These are phyloP conservation scores for Atractosteus spatula DNA, from an alignment of 2,113 vertebrate genomes.

Conservation along the genomic window DNA sequence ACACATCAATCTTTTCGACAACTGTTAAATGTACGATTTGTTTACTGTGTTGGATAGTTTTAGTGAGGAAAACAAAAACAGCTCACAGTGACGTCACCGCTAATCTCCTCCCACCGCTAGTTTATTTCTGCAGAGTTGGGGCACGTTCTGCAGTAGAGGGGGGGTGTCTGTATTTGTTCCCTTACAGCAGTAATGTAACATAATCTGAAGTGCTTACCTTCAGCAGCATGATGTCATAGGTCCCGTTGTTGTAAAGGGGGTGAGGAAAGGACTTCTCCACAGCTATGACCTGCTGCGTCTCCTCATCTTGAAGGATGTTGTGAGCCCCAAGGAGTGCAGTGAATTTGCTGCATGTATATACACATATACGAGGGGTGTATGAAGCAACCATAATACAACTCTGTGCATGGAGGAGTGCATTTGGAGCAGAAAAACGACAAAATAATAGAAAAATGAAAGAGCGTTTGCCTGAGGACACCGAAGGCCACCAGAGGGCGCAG, in stretches of 20 bases:
- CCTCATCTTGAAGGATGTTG: neutral
- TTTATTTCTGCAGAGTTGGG: too few species aligned
- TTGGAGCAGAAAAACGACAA: neutral
- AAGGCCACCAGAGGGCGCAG: too few species aligned
- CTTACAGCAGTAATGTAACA: neutral
- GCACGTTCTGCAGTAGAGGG: too few species aligned
- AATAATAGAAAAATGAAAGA: neutral
- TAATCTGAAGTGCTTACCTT: neutral
- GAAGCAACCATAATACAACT: too few species aligned
- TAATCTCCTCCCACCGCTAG: too few species aligned
- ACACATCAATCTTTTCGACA: too few species aligned
- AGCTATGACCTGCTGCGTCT: neutral
- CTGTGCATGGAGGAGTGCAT: too few species aligned
- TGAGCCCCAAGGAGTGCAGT: neutral
- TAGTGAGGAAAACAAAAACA: neutral
- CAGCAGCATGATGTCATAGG: neutral
- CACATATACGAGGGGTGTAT: too few species aligned
- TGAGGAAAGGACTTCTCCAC: neutral
- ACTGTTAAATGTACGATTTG: too few species aligned
- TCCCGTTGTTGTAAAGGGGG: neutral
- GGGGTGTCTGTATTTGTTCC: too few species aligned
- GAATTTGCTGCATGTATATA: neutral
- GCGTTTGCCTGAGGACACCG: too few species aligned
- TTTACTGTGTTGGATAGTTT: neutral
- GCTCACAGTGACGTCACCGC: too few species aligned